Conservation (phyloP, 2,113 vertebrate species). For the Phoxinus phoxinus region DNA sequence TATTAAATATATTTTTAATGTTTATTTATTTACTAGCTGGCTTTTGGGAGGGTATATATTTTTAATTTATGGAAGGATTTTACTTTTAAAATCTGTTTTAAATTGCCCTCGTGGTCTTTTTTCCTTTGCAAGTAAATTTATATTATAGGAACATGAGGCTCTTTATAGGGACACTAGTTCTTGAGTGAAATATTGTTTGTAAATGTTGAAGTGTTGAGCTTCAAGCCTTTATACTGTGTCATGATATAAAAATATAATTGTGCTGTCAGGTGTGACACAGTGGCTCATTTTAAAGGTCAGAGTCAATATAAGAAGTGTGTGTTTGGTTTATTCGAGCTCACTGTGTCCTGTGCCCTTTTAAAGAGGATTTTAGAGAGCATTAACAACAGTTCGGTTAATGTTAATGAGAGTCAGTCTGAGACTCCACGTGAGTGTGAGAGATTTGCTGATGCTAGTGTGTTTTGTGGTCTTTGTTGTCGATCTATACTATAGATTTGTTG, state of each 20-base stretch:
- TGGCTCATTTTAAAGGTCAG: not conserved
- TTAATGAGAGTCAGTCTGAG: constrained; percentile 11
- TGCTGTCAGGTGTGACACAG: not conserved
- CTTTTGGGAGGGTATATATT: not conserved
- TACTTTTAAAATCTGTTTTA: not conserved
- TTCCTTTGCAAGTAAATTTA: not conserved
- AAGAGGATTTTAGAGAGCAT: constrained; percentile 16
- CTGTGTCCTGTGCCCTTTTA: constrained; percentile 13
- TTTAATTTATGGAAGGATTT: not conserved
- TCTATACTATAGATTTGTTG: not conserved
- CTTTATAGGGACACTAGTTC: not conserved
- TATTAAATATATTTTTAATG: too few relatives aligned
- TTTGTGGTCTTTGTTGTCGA: not conserved
- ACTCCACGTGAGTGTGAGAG: not conserved
- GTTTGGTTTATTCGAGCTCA: constrained; percentile 2
- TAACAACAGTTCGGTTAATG: not conserved
- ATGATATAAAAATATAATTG: not conserved
- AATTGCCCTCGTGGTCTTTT: not conserved
- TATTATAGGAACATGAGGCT: not conserved
- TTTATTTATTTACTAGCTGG: not conserved
- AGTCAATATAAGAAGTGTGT: not conserved
- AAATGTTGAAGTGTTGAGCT: too few relatives aligned
- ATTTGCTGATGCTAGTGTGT: not conserved
- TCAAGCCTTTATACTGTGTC: not conserved
- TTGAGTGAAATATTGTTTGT: not conserved